phyloP scores from a whole-genome alignment of 2,888 invertebrate species.

The Philaethria dido region DNA sequence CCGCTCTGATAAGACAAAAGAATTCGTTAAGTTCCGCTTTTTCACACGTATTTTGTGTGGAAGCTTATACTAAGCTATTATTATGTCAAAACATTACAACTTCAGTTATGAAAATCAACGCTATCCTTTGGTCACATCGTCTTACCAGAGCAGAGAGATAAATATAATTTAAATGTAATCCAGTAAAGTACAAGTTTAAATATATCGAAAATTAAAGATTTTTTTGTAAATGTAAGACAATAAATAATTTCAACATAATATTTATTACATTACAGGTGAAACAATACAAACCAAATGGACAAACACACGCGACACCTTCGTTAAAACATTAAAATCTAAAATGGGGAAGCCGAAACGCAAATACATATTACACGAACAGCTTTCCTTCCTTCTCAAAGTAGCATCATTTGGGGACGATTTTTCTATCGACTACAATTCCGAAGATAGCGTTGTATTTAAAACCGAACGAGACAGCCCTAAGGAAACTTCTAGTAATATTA shows the following conservation, averaged over 20 bases:
- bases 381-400: conserved; percentile 64
- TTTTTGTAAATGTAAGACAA: background rate
- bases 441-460: conserved; percentile 40
- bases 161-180: no score
- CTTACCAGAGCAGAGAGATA: no score
- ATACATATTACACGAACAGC: conserved; percentile 65
- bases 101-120: no score
- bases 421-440: conserved; percentile 42
- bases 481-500: conserved; percentile 39
- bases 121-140: no score
- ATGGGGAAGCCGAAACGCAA: conserved; percentile 61
- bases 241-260: background rate
- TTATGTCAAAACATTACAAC: no score
- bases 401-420: conserved; percentile 51
- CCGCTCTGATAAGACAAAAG: no score
- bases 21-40: no score
- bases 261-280: conserved; percentile 60
- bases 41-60: no score
- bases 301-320: conserved; percentile 72
- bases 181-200: no score
- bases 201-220: no score
- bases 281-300: conserved; percentile 71
- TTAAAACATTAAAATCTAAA: conserved; percentile 64
- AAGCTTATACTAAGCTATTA: no score
- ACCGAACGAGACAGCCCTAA: conserved; percentile 40